A percentile compares a stretch with the other conserved stretches of the same genome.
Evolutionary conservation across 2,797 vertebrate species (phyloP).

Genomic region (Streptopelia turtur): DNA sequence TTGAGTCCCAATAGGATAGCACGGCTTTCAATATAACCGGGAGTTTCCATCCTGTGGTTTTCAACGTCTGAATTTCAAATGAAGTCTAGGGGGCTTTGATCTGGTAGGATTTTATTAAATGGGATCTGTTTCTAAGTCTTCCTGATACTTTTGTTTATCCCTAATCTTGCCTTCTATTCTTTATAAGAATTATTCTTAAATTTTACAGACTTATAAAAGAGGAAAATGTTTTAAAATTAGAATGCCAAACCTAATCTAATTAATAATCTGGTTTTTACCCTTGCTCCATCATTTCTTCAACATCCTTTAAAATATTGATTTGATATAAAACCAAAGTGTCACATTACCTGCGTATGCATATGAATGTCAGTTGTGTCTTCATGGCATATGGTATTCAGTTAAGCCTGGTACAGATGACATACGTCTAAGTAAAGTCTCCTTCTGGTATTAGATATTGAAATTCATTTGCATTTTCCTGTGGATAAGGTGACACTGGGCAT

Average conservation of each 20-base stretch:
- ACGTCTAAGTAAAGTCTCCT: conserved; percentile 7
- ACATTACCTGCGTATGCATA: background rate
- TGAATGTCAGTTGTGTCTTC: background rate
- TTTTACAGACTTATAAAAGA: background rate
- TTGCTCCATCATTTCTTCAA: background rate
- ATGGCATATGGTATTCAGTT: conserved; percentile 33
- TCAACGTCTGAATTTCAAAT: background rate
- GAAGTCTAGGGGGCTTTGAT: background rate
- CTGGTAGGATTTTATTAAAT: background rate
- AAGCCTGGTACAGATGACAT: conserved; percentile 13
- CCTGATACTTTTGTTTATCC: background rate
- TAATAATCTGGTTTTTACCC: background rate
- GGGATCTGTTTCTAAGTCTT: background rate
- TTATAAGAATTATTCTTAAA: background rate
- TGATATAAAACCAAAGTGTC: background rate
- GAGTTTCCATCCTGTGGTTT: conserved; percentile 29
- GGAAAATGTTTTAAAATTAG: background rate
- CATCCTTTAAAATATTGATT: conserved; percentile 17
- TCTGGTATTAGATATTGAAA: conserved; percentile 29
- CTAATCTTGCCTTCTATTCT: background rate
- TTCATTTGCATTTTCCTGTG: background rate
- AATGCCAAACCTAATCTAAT: background rate
- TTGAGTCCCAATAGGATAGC: background rate
- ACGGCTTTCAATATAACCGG: background rate
- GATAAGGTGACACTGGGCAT: background rate